Percentiles rank a stretch among this genome's conserved stretches.
phyloP scores from a whole-genome alignment of 2,888 invertebrate species.

The Pterostichus madidus region DNA sequence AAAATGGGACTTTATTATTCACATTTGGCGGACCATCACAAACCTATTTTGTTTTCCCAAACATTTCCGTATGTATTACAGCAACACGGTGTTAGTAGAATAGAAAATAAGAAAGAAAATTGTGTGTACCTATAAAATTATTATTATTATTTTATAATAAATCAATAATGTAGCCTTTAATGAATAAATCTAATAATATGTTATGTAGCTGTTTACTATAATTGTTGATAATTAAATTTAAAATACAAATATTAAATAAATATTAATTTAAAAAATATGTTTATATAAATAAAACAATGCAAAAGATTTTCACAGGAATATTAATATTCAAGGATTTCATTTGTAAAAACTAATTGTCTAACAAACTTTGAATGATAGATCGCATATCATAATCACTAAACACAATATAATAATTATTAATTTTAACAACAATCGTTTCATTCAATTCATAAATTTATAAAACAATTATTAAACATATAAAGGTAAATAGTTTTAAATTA shows the following conservation, averaged over 20 bases:
- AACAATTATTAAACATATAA: not conserved
- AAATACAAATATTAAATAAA: conserved; percentile 34
- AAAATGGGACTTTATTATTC: no score
- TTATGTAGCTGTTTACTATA: not conserved
- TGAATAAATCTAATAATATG: no score
- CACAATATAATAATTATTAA: conserved; percentile 33
- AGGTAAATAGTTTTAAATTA: no score
- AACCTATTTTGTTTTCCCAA: no score
- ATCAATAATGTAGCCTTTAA: no score
- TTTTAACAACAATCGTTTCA: not conserved
- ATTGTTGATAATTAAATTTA: conserved; percentile 24
- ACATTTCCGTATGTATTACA: no score
- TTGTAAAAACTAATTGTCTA: conserved; percentile 44
- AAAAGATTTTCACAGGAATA: conserved; percentile 51
- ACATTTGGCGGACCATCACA: no score
- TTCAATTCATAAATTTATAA: not conserved
- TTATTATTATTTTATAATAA: no score
- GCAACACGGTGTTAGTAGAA: no score
- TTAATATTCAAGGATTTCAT: conserved; percentile 62
- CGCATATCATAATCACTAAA: conserved; percentile 38
- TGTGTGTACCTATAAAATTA: no score
- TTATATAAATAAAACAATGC: conserved; percentile 28
- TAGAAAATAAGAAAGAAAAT: no score
- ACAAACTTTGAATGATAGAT: conserved; percentile 22
- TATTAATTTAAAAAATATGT: conserved; percentile 31